Conservation (phyloP, 2,113 vertebrate genomes). For the Lamprotornis superbus region DNA sequence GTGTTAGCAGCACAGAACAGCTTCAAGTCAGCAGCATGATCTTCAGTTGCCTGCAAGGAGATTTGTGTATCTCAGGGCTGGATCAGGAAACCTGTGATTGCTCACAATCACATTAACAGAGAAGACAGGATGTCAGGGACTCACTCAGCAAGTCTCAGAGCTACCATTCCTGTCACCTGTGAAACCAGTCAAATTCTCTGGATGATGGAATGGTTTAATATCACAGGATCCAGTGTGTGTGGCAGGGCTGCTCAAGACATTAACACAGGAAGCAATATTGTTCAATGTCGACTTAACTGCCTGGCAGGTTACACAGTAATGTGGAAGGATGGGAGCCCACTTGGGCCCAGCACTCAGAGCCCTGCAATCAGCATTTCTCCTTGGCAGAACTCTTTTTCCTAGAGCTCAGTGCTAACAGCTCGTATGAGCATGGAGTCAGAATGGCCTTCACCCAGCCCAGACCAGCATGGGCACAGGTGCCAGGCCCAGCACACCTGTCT, state of each 20-base stretch:
- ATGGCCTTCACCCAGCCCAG: background rate
- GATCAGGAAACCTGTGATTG: background rate
- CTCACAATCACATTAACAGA: background rate
- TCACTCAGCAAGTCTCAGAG: background rate
- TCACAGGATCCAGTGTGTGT: background rate
- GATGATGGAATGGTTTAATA: constrained; percentile 31
- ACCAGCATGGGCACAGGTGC: background rate
- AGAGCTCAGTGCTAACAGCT: background rate
- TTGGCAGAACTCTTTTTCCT: background rate
- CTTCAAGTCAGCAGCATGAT: background rate
- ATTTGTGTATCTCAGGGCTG: background rate
- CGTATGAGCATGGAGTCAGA: background rate
- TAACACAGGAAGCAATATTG: background rate
- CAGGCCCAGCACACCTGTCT: background rate
- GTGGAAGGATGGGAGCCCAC: background rate
- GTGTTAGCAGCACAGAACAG: background rate
- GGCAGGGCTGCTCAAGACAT: background rate
- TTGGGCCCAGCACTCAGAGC: background rate
- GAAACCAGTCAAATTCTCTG: background rate
- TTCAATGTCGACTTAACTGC: background rate
- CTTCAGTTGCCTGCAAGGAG: background rate
- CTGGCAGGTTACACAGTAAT: background rate
- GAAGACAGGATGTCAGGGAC: background rate
- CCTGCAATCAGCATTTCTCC: background rate
- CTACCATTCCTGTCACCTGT: background rate